Percentiles rank a stretch among this genome's conserved stretches.
These are phyloP conservation scores for Acanthosoma haemorrhoidale DNA, from an alignment of 2,888 invertebrate genomes.

Conservation along the genomic window DNA sequence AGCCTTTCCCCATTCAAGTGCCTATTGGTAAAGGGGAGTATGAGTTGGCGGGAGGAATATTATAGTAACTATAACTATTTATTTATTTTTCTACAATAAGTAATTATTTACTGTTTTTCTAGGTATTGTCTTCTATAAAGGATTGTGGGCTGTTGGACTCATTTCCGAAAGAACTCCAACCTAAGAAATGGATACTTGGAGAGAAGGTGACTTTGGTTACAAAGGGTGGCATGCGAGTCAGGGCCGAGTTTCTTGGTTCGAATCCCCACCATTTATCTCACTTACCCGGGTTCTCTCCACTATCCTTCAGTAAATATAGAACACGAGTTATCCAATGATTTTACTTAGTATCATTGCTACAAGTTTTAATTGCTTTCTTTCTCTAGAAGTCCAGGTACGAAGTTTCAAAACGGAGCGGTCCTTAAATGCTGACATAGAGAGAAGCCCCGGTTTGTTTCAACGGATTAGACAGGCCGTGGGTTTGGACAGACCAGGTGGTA, in stretches of 20 bases:
- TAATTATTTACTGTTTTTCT: neutral
- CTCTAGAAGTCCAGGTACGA: conserved; percentile 55
- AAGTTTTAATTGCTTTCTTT: conserved; percentile 25
- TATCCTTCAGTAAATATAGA: neutral
- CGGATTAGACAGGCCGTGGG: conserved; percentile 58
- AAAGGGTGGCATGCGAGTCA: conserved; percentile 15
- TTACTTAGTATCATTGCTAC: neutral
- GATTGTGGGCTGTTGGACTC: conserved; percentile 33
- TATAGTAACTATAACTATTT: no score
- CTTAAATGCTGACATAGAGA: conserved; percentile 60
- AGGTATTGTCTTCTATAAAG: conserved; percentile 31
- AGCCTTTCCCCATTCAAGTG: no score
- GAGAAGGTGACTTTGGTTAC: conserved; percentile 22
- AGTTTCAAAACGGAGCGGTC: conserved; percentile 76
- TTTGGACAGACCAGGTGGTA: conserved; percentile 34
- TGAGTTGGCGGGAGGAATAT: no score
- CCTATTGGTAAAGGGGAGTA: no score
- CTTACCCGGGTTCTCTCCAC: neutral
- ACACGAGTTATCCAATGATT: neutral
- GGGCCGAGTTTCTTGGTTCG: conserved; percentile 19
- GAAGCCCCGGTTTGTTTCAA: conserved; percentile 65
- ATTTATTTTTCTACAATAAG: neutral
- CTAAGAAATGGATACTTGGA: conserved; percentile 21
- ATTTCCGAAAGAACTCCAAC: conserved; percentile 29
- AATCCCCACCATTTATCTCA: neutral